These are phyloP conservation scores for Glyphotaelius pellucidus DNA, from an alignment of 2,888 invertebrate species.

Conservation along the genomic window DNA sequence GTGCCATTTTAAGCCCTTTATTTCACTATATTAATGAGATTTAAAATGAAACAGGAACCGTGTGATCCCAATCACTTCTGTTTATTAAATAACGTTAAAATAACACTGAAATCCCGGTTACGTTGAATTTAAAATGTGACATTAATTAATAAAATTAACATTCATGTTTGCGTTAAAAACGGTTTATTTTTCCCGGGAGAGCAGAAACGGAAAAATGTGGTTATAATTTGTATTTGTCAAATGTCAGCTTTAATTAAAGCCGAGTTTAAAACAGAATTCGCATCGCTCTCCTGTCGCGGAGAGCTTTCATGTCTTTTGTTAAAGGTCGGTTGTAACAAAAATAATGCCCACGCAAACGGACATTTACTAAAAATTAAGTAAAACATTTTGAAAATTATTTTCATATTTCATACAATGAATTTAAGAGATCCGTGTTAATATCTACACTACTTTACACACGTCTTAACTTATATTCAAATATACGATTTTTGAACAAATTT, in stretches of 20 bases:
- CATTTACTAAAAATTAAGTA: not conserved
- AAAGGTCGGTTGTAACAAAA: not conserved
- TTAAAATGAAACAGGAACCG: not conserved
- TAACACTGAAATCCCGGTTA: not conserved
- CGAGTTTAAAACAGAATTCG: conserved; percentile 13
- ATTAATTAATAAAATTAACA: not conserved
- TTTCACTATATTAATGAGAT: not conserved
- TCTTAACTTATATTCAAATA: too few species aligned
- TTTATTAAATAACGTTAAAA: not conserved
- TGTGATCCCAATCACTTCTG: not conserved
- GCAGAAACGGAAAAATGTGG: not conserved
- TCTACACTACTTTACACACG: too few species aligned
- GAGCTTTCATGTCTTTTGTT: not conserved
- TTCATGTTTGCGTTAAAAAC: not conserved
- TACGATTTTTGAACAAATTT: too few species aligned
- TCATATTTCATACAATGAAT: too few species aligned
- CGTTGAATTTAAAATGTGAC: not conserved
- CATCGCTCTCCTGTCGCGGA: conserved; percentile 31
- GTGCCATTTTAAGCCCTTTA: not conserved
- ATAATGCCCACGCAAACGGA: not conserved
- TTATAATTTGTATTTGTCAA: conserved; percentile 23
- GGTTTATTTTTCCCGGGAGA: not conserved
- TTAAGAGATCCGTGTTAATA: too few species aligned
- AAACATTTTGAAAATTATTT: not conserved
- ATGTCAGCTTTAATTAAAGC: conserved; percentile 34